Conservation (phyloP, 2,113 vertebrate genomes). For the Istiophorus platypterus region DNA sequence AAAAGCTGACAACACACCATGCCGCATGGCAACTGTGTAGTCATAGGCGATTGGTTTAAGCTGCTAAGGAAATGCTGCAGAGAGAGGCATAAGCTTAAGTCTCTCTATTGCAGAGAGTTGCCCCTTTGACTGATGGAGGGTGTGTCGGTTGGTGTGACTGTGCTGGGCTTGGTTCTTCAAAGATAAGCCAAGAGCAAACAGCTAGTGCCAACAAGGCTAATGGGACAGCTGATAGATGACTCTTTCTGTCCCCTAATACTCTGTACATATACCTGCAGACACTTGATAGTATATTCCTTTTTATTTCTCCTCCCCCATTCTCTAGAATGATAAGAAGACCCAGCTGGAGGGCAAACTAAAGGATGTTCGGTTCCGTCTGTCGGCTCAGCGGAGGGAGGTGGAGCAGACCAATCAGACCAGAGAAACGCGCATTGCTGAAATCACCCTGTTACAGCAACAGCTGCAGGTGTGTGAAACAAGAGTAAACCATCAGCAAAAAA, state of each 20-base stretch:
- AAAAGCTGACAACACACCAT: background rate
- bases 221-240: background rate
- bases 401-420: slow-evolving; percentile 97
- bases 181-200: background rate
- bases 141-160: background rate
- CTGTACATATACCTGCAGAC: background rate
- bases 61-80: background rate
- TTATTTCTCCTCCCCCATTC: background rate
- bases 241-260: background rate
- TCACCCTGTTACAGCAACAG: slow-evolving; percentile 95
- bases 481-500: background rate
- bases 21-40: no score
- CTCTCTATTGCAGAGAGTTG: background rate
- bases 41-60: background rate
- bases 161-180: background rate
- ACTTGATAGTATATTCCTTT: background rate
- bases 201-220: background rate
- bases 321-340: slow-evolving; percentile 94
- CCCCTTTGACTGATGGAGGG: background rate
- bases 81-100: background rate
- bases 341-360: slow-evolving; percentile 97
- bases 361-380: slow-evolving; percentile 93
- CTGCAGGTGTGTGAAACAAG: slow-evolving; percentile 86
- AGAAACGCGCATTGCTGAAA: slow-evolving; percentile 95
- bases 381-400: slow-evolving; percentile 93